Evolutionary conservation across 2,113 vertebrate genomes (phyloP).

Genomic region (Prolemur simus): DNA sequence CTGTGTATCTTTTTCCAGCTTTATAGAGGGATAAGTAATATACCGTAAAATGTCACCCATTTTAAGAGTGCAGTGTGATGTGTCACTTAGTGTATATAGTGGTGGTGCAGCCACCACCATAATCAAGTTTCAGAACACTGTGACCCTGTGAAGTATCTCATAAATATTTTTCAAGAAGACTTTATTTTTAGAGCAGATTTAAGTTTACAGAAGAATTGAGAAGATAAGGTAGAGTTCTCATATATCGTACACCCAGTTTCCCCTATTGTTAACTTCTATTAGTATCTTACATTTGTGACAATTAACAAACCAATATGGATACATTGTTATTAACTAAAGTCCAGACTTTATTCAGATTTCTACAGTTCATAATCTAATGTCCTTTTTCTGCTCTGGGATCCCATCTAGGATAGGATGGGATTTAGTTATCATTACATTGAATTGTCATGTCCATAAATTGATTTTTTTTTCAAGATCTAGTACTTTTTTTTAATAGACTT

Average conservation of each 20-base stretch:
- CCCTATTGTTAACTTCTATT: neutral
- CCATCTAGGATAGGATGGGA: neutral
- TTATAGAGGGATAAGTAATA: neutral
- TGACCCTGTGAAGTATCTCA: neutral
- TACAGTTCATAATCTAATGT: neutral
- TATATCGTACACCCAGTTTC: neutral
- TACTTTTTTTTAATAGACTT: neutral
- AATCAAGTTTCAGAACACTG: neutral
- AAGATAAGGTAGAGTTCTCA: neutral
- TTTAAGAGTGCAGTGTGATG: neutral
- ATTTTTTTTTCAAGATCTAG: neutral
- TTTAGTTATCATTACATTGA: neutral
- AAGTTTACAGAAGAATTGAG: neutral
- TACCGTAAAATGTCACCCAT: neutral
- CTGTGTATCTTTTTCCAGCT: neutral
- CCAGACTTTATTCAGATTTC: neutral
- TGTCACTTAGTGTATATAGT: neutral
- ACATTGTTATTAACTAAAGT: neutral
- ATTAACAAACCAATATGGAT: neutral
- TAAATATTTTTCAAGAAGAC: neutral
- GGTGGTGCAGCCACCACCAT: fast-evolving
- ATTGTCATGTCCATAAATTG: neutral
- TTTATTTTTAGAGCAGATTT: neutral
- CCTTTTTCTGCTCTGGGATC: neutral
- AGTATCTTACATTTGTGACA: neutral